Evolutionary conservation across 1,140 invertebrate species (phyloP).

Genomic region (Trachymyrmex cornetzi): DNA sequence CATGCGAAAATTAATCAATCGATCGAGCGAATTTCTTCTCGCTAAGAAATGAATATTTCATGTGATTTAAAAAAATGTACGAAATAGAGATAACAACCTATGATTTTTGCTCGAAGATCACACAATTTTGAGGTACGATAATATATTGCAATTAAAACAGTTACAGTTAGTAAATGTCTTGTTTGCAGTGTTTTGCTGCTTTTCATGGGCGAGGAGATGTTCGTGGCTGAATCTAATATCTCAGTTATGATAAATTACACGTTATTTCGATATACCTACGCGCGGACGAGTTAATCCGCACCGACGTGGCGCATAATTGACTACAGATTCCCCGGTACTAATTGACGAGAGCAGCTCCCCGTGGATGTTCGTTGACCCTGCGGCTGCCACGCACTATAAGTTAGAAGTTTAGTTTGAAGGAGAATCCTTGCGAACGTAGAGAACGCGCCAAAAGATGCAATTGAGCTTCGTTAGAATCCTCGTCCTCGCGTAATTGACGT

Average conservation of each 20-base stretch:
- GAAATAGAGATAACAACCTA: not conserved
- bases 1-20: conserved; percentile 25
- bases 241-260: conserved; percentile 24
- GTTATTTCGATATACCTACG: conserved; percentile 2
- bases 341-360: conserved; percentile 31
- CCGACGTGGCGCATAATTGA: conserved; percentile 16
- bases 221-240: not conserved
- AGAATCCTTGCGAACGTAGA: conserved; percentile 7
- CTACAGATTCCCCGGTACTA: not conserved
- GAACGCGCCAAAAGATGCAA: conserved; percentile 56
- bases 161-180: not conserved
- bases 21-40: not conserved
- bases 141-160: not conserved
- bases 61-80: not conserved
- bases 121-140: not conserved
- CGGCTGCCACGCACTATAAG: not conserved
- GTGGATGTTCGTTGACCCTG: conserved; percentile 47
- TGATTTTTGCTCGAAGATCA: not conserved
- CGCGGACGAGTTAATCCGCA: conserved; percentile 10
- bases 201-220: not conserved
- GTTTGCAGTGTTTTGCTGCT: not conserved
- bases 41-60: not conserved
- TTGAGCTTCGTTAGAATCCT: conserved; percentile 67
- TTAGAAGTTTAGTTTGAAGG: not conserved
- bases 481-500: conserved; percentile 66